phyloP scores from a whole-genome alignment of 2,888 invertebrate genomes.

The Protophormia terraenovae region DNA sequence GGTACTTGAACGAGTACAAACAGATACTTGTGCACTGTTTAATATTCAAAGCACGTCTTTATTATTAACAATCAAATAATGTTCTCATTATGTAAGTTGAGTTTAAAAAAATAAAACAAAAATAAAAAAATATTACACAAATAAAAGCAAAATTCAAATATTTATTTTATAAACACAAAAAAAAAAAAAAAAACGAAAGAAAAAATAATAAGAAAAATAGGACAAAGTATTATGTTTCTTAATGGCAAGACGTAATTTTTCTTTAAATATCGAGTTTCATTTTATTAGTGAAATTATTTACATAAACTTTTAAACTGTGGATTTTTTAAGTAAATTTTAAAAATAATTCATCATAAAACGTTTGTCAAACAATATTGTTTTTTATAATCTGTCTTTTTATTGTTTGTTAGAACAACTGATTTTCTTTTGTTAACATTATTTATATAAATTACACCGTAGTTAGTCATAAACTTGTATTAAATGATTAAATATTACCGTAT shows the following conservation, averaged over 20 bases:
- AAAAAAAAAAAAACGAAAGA: background rate
- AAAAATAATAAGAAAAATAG: slow-evolving; percentile 13
- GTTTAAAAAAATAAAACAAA: slow-evolving; percentile 25
- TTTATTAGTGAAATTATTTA: slow-evolving; percentile 10
- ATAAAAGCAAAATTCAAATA: slow-evolving; percentile 30
- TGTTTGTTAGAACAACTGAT: background rate
- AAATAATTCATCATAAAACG: background rate
- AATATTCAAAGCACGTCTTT: slow-evolving; percentile 60
- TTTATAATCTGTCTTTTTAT: background rate
- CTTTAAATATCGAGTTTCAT: slow-evolving; percentile 1
- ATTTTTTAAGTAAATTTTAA: background rate
- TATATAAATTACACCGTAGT: too few relatives aligned
- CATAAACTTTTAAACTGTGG: background rate
- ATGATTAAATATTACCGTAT: background rate
- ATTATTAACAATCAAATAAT: slow-evolving; percentile 60
- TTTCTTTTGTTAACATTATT: background rate
- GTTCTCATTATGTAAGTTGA: slow-evolving; percentile 56
- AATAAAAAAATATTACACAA: slow-evolving; percentile 23
- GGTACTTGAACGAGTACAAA: slow-evolving; percentile 20
- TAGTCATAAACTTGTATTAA: background rate
- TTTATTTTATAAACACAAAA: slow-evolving; percentile 20
- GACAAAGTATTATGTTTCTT: slow-evolving; percentile 35
- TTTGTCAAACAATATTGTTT: background rate
- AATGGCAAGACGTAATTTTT: slow-evolving; percentile 14
- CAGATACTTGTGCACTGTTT: slow-evolving; percentile 36